Percentiles rank a stretch among this genome's conserved stretches.
These are phyloP conservation scores for Cryptosula pallasiana DNA, from an alignment of 2,888 invertebrate genomes.

Conservation along the genomic window DNA sequence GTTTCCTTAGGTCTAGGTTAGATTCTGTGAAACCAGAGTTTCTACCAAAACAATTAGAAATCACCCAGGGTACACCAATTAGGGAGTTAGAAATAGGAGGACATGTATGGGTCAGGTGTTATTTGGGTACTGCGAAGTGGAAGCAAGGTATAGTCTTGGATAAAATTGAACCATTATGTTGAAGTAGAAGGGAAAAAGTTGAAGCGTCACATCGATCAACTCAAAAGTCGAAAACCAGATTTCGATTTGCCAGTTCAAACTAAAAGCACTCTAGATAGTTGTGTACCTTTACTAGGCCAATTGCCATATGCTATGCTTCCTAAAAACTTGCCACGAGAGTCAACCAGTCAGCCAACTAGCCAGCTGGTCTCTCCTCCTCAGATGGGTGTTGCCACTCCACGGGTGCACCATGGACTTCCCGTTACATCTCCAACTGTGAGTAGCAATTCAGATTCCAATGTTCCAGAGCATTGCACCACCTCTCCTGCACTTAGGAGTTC, in stretches of 20 bases:
- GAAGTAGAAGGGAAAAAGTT: not conserved
- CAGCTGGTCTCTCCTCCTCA: too few species aligned
- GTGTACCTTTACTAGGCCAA: not conserved
- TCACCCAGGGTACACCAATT: not conserved
- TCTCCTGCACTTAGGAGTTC: too few species aligned
- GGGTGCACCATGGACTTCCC: too few species aligned
- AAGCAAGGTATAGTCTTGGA: not conserved
- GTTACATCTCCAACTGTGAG: too few species aligned
- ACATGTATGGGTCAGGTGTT: not conserved
- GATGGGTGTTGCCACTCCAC: too few species aligned
- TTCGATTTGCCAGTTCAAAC: too few species aligned
- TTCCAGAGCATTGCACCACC: too few species aligned
- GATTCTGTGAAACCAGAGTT: not conserved
- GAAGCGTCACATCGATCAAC: not conserved
- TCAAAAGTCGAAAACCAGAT: not conserved
- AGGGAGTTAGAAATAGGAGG: not conserved
- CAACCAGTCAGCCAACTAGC: too few species aligned
- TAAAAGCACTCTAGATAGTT: not conserved
- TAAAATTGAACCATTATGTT: not conserved
- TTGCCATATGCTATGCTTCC: too few species aligned
- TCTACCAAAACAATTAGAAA: not conserved
- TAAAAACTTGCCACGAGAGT: too few species aligned
- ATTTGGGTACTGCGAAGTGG: not conserved
- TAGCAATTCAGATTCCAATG: too few species aligned
- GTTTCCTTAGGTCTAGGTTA: not conserved